These are phyloP conservation scores for Pseudochaenichthys georgianus DNA, from an alignment of 2,797 vertebrate species.

Conservation along the genomic window DNA sequence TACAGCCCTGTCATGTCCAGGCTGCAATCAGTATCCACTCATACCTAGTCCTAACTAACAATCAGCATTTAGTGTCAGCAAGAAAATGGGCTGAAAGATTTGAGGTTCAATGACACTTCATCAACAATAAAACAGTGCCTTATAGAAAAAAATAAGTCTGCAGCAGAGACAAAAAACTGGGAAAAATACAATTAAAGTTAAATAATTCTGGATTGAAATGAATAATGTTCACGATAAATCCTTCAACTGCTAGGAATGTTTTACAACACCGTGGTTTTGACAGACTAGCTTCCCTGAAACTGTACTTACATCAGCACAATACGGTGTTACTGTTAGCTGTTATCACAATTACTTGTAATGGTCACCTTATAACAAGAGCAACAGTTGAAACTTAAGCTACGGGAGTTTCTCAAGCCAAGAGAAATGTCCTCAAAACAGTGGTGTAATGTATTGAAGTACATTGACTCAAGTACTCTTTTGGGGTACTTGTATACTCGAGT, in stretches of 20 bases:
- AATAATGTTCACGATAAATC: constrained; percentile 9
- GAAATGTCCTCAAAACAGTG: neutral
- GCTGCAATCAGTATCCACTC: constrained; percentile 18
- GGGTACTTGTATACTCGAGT: too few species aligned
- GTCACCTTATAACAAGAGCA: constrained; percentile 30
- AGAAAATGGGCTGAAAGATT: constrained; percentile 22
- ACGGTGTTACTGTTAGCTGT: neutral
- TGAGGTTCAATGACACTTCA: constrained; percentile 28
- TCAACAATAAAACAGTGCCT: constrained; percentile 25
- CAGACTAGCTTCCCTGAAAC: constrained; percentile 1
- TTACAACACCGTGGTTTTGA: constrained; percentile 5
- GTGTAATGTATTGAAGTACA: too few species aligned
- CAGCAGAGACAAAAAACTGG: constrained; percentile 18
- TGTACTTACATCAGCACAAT: neutral
- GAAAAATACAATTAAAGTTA: constrained; percentile 24
- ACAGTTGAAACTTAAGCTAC: constrained; percentile 38
- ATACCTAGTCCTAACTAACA: constrained; percentile 33
- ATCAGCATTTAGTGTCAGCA: constrained; percentile 13
- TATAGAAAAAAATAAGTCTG: constrained; percentile 11
- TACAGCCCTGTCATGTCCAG: constrained; percentile 28
- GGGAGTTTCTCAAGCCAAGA: neutral
- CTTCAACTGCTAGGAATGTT: neutral
- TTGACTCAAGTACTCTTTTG: too few species aligned
- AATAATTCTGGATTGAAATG: constrained; percentile 19
- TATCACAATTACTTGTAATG: constrained; percentile 1